Evolutionary conservation across 2,797 vertebrate genomes (phyloP), one percentile per base, ranked within the genome.

Genomic region (Dendrocincla tyrannina): DNA sequence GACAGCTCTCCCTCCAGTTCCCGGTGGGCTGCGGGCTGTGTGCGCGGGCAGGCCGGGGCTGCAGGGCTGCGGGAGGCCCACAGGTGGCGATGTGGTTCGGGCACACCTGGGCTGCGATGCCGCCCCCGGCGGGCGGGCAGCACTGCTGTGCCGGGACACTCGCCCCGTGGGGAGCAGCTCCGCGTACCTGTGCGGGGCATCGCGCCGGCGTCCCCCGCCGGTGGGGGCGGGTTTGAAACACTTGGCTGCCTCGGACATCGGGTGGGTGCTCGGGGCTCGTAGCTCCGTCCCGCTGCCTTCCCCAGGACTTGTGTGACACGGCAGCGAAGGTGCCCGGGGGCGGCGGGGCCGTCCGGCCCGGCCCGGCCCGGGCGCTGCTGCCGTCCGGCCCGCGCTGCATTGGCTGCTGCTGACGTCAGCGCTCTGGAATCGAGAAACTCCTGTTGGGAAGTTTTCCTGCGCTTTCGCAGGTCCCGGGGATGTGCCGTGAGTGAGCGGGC

Each of bases 81-180:
- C 98, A 98, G 99, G 98, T 99, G 99, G 99, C 98, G 98, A 98
- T 99, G 98, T 98, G 98, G 97, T 97, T 98, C 98, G 98, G 97
- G 98, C 97, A 96, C 98, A 98, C 97, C 98, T 97, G 97, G 93
- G 91, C 96, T 80, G 81, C 17, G 80, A n/a, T 70, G 53, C 79
- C n/a, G 39, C 78, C 1, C 11, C 11, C 28, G 49, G 11, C 42
- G 60, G 67, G 60, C 50, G 42, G 67, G 60, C 70, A 10, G 62
- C 63, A 1, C 19, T 58, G 44, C 73, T 30, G 44, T 25, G 37
- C 72, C 64, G 35, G 46, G 46, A n/a, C 59, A 25, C 44, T 46
- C 44, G 42, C 50, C 37, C 44, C 12, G 23, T 25, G 14, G 50
- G 58, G n/a, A 18, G 5, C 20, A 90, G 80, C 60, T 64, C 55